Evolutionary conservation across 2,113 vertebrate species (phyloP).

Genomic region (human): DNA sequence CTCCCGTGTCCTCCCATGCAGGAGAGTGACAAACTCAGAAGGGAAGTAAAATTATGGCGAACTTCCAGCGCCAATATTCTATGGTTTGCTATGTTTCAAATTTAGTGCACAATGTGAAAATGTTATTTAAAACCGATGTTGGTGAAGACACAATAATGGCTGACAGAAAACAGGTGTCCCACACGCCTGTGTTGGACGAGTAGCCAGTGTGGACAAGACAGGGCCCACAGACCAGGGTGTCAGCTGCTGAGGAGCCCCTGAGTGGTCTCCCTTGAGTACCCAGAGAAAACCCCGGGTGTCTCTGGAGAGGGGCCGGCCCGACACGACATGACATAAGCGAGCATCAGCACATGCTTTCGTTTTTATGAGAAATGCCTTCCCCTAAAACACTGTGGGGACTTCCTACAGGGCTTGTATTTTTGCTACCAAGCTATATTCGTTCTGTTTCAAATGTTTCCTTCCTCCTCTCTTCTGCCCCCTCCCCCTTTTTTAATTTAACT

Average conservation of each 20-base stretch:
- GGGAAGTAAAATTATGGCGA: neutral
- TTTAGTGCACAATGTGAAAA: neutral
- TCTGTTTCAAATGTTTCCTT: conserved; percentile 38
- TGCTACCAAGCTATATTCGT: neutral
- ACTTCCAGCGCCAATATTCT: too few relatives aligned
- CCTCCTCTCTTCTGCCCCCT: neutral
- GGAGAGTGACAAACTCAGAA: neutral
- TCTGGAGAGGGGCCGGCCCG: conserved; percentile 52
- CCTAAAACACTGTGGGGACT: conserved; percentile 15
- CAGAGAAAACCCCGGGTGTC: neutral
- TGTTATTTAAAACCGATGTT: neutral
- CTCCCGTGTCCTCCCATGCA: neutral
- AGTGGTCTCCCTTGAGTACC: neutral
- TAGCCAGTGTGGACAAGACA: accelerated
- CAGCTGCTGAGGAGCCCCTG: neutral
- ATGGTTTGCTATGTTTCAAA: accelerated
- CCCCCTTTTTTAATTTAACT: conserved; percentile 79
- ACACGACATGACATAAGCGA: conserved; percentile 47
- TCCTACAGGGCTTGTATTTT: neutral
- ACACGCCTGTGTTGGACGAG: accelerated
- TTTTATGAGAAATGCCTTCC: conserved; percentile 69
- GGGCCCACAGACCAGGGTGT: accelerated
- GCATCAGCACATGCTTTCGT: conserved; percentile 43
- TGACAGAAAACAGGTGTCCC: accelerated
- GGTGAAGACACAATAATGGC: too few relatives aligned